Percentiles rank a stretch among this genome's conserved stretches.
phyloP scores from a whole-genome alignment of 2,888 invertebrate species.

The Leptarthrus brevirostris region DNA sequence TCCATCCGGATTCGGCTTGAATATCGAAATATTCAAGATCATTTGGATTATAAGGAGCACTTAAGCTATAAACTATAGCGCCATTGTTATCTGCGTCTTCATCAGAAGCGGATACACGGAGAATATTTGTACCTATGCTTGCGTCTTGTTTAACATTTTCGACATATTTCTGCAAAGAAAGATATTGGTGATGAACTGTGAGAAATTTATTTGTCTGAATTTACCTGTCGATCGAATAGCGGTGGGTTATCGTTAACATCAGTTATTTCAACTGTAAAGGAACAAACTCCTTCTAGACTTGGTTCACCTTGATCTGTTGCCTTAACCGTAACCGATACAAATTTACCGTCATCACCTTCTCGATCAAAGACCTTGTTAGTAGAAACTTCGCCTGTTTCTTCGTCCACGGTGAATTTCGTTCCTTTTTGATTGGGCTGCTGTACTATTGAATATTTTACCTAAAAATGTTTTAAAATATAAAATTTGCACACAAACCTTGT shows the following conservation, averaged over 20 bases:
- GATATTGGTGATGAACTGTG: too few relatives aligned
- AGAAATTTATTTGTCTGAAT: too few relatives aligned
- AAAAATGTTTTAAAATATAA: constrained; percentile 41
- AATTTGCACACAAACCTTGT: too few relatives aligned
- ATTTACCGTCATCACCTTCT: constrained; percentile 96
- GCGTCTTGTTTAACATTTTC: constrained; percentile 98
- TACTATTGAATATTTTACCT: constrained; percentile 94
- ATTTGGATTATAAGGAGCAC: constrained; percentile 87
- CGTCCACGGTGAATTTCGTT: constrained; percentile 94
- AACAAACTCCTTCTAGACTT: constrained; percentile 96
- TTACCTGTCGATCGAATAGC: constrained; percentile 93
- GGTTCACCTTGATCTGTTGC: constrained; percentile 99
- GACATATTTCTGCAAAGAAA: constrained; percentile 84
- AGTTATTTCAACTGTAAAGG: constrained; percentile 96
- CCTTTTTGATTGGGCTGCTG: constrained; percentile 96
- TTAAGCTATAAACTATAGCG: constrained; percentile 90
- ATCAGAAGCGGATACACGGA: constrained; percentile 94
- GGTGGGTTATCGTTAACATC: constrained; percentile 98
- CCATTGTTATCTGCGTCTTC: constrained; percentile 98
- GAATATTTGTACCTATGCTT: constrained; percentile 92
- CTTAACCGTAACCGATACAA: constrained; percentile 95
- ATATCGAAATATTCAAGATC: constrained; percentile 96
- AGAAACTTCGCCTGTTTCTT: constrained; percentile 93
- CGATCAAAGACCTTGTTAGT: constrained; percentile 97
- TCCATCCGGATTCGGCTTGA: constrained; percentile 97